phyloP scores from a whole-genome alignment of 2,113 vertebrate species.

The Muscicapa adusta region DNA sequence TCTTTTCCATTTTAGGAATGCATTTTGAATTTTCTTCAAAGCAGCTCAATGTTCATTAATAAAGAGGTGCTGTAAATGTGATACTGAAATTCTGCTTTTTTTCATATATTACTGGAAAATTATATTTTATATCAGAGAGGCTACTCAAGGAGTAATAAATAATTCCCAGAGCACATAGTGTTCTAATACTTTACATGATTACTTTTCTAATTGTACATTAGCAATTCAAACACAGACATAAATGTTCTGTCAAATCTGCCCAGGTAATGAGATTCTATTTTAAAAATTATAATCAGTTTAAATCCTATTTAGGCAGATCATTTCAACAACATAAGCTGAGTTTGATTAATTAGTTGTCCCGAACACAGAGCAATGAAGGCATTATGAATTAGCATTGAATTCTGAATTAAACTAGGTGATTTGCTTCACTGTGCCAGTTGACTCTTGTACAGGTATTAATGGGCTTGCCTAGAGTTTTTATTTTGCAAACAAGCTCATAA shows the following conservation, averaged over 20 bases:
- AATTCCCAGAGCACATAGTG: neutral
- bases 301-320: neutral
- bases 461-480: neutral
- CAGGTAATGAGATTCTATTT: neutral
- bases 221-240: neutral
- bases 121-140: neutral
- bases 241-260: neutral
- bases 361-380: neutral
- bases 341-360: constrained; percentile 43
- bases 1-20: neutral
- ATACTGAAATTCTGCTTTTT: neutral
- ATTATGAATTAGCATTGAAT: neutral
- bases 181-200: neutral
- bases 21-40: neutral
- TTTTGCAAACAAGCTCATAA: neutral
- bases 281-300: constrained; percentile 12
- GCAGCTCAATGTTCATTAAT: neutral
- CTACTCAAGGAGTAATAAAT: neutral
- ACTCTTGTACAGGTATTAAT: neutral
- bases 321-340: neutral
- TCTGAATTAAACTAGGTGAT: neutral
- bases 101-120: neutral
- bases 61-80: neutral
- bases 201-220: neutral
- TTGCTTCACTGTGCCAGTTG: neutral